These are phyloP conservation scores for Drosophila biarmipes DNA, from an alignment of 1,140 invertebrate genomes.

Conservation along the genomic window DNA sequence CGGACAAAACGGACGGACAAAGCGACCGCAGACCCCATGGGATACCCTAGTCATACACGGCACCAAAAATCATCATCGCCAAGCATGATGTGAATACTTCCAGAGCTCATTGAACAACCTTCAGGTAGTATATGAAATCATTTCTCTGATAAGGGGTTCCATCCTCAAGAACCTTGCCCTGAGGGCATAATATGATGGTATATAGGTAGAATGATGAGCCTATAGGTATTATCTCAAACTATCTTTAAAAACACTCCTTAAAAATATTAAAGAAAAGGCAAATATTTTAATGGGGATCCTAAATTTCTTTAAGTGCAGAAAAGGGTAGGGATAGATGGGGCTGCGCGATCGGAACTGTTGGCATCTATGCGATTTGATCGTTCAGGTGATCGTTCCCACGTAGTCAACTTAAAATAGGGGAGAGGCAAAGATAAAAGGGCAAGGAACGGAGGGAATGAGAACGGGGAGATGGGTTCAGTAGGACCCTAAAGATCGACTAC, in stretches of 20 bases:
- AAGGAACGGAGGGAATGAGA: neutral
- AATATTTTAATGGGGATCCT: too few relatives aligned
- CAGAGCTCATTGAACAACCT: too few relatives aligned
- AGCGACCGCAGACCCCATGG: slow-evolving; percentile 4
- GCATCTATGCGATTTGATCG: slow-evolving; percentile 6
- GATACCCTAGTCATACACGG: slow-evolving; percentile 14
- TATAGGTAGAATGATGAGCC: too few relatives aligned
- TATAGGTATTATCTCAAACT: too few relatives aligned
- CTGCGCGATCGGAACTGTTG: slow-evolving; percentile 1
- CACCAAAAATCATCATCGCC: neutral
- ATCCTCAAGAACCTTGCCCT: too few relatives aligned
- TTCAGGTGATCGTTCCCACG: slow-evolving; percentile 21
- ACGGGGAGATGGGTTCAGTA: neutral
- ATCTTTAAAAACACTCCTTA: too few relatives aligned
- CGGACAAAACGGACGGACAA: slow-evolving; percentile 2
- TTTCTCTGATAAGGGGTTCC: neutral
- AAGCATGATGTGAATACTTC: neutral
- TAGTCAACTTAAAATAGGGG: neutral
- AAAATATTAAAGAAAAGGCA: too few relatives aligned
- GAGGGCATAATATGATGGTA: too few relatives aligned
- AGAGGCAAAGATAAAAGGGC: neutral
- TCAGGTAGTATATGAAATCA: neutral
- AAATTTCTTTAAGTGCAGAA: neutral
- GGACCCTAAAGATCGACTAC: neutral
- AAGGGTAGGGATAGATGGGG: neutral